Conservation (phyloP, 1,140 invertebrate species). For the Pseudomyrmex gracilis region DNA sequence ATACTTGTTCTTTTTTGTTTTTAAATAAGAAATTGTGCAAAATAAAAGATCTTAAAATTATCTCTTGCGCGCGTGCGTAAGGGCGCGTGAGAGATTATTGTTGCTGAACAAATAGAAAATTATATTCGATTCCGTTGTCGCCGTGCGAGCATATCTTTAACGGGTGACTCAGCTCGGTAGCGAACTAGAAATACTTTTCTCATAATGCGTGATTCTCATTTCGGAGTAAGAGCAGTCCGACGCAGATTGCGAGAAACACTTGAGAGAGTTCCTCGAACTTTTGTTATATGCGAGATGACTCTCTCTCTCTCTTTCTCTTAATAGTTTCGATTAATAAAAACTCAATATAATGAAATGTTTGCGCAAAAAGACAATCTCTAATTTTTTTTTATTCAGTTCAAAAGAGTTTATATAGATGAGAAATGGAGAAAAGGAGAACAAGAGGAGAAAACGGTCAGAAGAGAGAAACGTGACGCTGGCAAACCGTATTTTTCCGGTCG, state of each 20-base stretch:
- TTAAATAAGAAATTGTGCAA: too few relatives aligned
- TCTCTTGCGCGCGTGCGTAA: too few relatives aligned
- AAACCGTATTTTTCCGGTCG: slow-evolving; percentile 57
- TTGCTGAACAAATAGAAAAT: not conserved
- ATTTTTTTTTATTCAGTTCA: not conserved
- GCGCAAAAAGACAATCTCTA: not conserved
- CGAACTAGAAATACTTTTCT: slow-evolving; percentile 31
- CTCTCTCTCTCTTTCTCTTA: not conserved
- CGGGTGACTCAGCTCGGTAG: not conserved
- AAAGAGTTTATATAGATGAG: slow-evolving; percentile 1
- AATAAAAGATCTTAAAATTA: too few relatives aligned
- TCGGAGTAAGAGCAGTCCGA: slow-evolving; percentile 4
- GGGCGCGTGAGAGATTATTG: too few relatives aligned
- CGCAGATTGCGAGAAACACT: slow-evolving; percentile 15
- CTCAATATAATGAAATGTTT: too few relatives aligned
- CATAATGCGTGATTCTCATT: slow-evolving; percentile 25
- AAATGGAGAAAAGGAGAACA: not conserved
- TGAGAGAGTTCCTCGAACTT: slow-evolving; percentile 26
- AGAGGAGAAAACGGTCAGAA: slow-evolving; percentile 9
- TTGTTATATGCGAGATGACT: not conserved
- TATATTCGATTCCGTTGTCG: not conserved
- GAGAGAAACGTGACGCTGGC: not conserved
- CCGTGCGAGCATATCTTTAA: not conserved
- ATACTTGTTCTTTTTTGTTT: too few relatives aligned
- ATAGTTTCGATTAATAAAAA: not conserved